Evolutionary conservation across 2,888 invertebrate genomes (phyloP).

Genomic region (Gnatocerus cornutus): DNA sequence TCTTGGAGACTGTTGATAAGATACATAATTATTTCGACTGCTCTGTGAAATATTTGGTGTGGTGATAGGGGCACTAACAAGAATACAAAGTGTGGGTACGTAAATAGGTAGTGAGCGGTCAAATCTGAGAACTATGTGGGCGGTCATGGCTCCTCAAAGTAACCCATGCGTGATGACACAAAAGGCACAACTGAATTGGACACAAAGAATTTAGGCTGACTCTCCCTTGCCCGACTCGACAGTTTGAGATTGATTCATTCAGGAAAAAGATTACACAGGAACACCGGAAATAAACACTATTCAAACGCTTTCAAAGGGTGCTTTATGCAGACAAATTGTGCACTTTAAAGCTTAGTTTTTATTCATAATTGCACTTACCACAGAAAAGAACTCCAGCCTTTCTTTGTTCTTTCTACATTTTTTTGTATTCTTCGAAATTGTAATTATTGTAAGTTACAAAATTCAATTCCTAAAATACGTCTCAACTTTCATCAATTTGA

Average conservation of each 20-base stretch:
- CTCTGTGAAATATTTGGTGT: not conserved
- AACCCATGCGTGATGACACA: slow-evolving; percentile 45
- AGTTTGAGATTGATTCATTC: slow-evolving; percentile 21
- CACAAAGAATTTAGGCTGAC: slow-evolving; percentile 15
- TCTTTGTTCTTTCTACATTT: too few species aligned
- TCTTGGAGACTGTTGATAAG: slow-evolving; percentile 6
- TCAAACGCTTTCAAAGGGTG: slow-evolving; percentile 12
- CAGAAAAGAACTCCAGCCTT: too few species aligned
- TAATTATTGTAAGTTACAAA: too few species aligned
- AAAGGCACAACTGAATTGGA: slow-evolving; percentile 34
- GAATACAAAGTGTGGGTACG: slow-evolving; percentile 14
- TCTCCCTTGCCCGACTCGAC: not conserved
- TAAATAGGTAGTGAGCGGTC: slow-evolving; percentile 19
- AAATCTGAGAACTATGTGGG: slow-evolving; percentile 40
- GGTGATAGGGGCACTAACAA: slow-evolving; percentile 12
- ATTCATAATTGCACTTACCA: too few species aligned
- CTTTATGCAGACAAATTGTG: slow-evolving; percentile 8
- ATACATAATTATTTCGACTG: slow-evolving; percentile 19
- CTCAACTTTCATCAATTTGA: too few species aligned
- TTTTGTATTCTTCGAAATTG: too few species aligned
- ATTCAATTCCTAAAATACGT: too few species aligned
- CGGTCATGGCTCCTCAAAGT: slow-evolving; percentile 45
- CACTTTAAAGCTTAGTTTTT: not conserved
- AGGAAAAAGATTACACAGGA: slow-evolving; percentile 12
- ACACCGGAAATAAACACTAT: slow-evolving; percentile 39